Conservation (phyloP, 1,140 invertebrate genomes). For the Meloidogyne floridensis region DNA sequence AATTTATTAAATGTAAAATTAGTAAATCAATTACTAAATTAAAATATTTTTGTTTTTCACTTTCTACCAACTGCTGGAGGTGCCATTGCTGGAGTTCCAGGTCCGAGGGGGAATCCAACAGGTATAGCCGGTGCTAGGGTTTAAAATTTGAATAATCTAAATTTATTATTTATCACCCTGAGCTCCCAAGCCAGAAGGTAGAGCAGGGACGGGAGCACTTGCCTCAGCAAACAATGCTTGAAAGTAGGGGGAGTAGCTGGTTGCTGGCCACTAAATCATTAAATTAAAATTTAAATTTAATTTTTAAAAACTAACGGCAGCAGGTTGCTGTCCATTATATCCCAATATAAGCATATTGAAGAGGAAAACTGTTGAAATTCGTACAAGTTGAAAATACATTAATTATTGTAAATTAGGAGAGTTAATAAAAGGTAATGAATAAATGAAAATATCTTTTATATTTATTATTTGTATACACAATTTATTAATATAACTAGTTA, state of each 20-base stretch:
- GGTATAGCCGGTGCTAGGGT: constrained; percentile 23
- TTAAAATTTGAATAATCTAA: background rate
- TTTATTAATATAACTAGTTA: no score
- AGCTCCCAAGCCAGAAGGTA: constrained; percentile 27
- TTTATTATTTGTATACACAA: background rate
- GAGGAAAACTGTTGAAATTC: background rate
- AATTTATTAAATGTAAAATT: background rate
- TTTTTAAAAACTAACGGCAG: background rate
- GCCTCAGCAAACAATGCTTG: constrained; percentile 40
- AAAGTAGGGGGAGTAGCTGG: constrained; percentile 48
- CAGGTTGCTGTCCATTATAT: background rate
- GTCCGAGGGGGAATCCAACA: background rate
- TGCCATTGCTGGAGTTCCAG: background rate
- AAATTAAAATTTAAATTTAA: background rate
- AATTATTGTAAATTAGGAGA: background rate
- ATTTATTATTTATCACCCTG: constrained; percentile 15
- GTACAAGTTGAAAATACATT: background rate
- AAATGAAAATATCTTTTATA: background rate
- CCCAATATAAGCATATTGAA: background rate
- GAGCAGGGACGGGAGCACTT: constrained; percentile 34
- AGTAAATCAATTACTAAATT: background rate
- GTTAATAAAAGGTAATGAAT: background rate
- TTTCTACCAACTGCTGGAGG: background rate
- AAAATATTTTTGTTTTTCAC: background rate
- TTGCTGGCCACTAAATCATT: constrained; percentile 38